phyloP scores from a whole-genome alignment of 92 coral and sea anemone genomes.

The Porites evermanni region DNA sequence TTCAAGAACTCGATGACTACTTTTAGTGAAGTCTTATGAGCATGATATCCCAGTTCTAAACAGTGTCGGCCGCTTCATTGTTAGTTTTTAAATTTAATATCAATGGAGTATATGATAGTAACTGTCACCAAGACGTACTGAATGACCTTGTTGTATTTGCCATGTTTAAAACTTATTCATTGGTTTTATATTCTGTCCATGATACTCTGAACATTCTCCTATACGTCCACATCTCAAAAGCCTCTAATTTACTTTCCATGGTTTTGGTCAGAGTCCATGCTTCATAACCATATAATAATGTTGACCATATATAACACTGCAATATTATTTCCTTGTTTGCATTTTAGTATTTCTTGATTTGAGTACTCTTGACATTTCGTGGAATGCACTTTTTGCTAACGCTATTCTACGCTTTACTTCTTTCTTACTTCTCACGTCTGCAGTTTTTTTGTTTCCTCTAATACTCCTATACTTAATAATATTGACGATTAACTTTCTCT shows the following conservation, averaged over 20 bases:
- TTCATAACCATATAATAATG: slow-evolving; percentile 1
- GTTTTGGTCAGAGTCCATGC: neutral
- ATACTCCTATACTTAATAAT: too few species aligned
- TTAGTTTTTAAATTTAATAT: too few species aligned
- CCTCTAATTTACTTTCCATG: neutral
- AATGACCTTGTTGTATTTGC: neutral
- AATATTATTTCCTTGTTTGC: neutral
- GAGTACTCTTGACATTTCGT: neutral
- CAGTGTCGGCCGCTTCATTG: too few species aligned
- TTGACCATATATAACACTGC: slow-evolving; percentile 6
- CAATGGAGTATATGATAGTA: too few species aligned
- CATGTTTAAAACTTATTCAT: neutral
- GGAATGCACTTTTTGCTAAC: slow-evolving; percentile 2
- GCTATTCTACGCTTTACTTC: neutral
- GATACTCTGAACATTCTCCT: neutral
- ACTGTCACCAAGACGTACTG: too few species aligned
- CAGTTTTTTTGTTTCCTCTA: neutral
- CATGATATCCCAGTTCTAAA: too few species aligned
- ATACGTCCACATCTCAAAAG: too few species aligned
- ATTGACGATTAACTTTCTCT: neutral
- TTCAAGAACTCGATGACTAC: too few species aligned
- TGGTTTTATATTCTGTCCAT: neutral
- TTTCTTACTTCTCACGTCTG: slow-evolving; percentile 4
- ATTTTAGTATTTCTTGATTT: neutral
- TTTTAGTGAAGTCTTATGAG: too few species aligned